Conservation (phyloP, 2,113 vertebrate genomes). For the Clarias gariepinus region DNA sequence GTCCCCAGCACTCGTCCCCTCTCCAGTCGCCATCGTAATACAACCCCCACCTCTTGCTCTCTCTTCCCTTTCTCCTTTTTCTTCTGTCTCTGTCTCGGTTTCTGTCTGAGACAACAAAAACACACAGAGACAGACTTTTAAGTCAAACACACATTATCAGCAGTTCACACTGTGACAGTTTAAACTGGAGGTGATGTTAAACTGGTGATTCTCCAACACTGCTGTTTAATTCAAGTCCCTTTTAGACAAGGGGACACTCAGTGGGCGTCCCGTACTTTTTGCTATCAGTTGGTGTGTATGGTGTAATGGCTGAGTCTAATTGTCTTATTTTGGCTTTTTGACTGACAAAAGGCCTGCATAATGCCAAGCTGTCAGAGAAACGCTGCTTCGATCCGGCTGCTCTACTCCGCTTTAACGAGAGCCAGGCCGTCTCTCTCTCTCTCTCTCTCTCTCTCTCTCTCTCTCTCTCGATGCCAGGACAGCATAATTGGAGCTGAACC, state of each 20-base stretch:
- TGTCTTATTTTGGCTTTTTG: slow-evolving; percentile 26
- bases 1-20: slow-evolving; percentile 31
- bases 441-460: neutral
- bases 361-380: slow-evolving; percentile 20
- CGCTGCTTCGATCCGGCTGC: neutral
- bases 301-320: slow-evolving; percentile 5
- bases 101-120: slow-evolving; percentile 23
- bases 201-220: neutral
- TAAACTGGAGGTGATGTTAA: neutral
- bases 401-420: slow-evolving; percentile 19
- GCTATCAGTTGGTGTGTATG: neutral
- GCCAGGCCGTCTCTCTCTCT: neutral
- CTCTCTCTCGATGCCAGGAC: neutral
- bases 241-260: neutral
- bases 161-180: neutral
- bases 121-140: neutral
- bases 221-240: neutral
- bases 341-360: slow-evolving; percentile 25
- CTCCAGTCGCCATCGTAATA: slow-evolving; percentile 27
- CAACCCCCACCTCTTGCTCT: slow-evolving; percentile 9
- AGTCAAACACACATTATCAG: neutral
- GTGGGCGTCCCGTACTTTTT: neutral
- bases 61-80: neutral
- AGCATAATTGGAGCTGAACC: slow-evolving; percentile 14
- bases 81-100: slow-evolving; percentile 1